Percentiles rank a stretch among this genome's conserved stretches.
phyloP scores from a whole-genome alignment of 2,113 vertebrate genomes.

The Pterocles orientalis region DNA sequence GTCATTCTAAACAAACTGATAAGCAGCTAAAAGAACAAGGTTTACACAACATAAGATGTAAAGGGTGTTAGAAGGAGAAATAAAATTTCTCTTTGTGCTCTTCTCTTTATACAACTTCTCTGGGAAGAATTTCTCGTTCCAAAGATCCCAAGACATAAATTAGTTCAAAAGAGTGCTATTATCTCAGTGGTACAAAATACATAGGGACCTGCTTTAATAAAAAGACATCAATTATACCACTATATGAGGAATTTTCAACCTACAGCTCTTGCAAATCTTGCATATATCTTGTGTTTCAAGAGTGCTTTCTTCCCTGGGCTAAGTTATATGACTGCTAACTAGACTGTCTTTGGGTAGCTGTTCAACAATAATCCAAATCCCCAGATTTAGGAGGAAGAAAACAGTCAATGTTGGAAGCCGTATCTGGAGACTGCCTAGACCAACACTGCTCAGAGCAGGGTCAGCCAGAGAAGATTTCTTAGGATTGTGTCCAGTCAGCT shows the following conservation, averaged over 20 bases:
- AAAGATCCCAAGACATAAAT: background rate
- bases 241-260: background rate
- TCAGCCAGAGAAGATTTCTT: background rate
- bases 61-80: background rate
- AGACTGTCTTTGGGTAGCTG: background rate
- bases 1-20: background rate
- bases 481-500: background rate
- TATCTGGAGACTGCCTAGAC: background rate
- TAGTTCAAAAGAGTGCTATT: background rate
- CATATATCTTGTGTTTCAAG: background rate
- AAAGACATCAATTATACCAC: background rate
- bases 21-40: background rate
- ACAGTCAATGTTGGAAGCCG: background rate
- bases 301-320: background rate
- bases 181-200: background rate
- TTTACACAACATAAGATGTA: background rate
- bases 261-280: background rate
- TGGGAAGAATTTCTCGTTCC: background rate
- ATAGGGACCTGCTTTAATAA: background rate
- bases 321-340: background rate
- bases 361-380: background rate
- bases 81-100: background rate
- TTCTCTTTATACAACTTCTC: background rate
- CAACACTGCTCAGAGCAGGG: background rate
- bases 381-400: background rate